Evolutionary conservation across 1,140 invertebrate species (phyloP).

Genomic region (Laupala kohalensis): DNA sequence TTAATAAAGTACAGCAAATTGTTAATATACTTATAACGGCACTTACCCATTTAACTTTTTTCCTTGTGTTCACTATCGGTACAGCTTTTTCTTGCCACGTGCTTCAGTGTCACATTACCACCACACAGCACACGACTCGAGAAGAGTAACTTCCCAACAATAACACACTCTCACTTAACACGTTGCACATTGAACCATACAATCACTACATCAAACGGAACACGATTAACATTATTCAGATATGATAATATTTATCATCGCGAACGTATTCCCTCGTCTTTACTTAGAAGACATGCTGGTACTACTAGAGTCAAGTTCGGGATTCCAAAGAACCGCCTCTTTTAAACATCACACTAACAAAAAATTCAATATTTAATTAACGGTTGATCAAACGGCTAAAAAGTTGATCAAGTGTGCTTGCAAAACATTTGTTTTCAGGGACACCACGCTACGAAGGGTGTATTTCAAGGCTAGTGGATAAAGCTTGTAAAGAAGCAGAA

Average conservation of each 20-base stretch:
- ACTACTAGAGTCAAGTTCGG: not conserved
- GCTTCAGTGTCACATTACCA: not conserved
- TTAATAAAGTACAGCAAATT: slow-evolving; percentile 10
- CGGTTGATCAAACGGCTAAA: not conserved
- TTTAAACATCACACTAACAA: too few relatives aligned
- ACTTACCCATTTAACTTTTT: too few relatives aligned
- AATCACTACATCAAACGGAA: not conserved
- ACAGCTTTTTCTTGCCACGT: not conserved
- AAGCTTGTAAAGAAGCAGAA: slow-evolving; percentile 41
- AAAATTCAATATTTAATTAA: too few relatives aligned
- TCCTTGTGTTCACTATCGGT: too few relatives aligned
- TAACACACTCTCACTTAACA: not conserved
- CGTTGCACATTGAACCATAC: not conserved
- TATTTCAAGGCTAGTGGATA: slow-evolving; percentile 37
- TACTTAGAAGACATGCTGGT: not conserved
- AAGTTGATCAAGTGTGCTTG: not conserved
- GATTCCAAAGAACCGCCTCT: not conserved
- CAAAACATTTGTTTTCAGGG: slow-evolving; percentile 30
- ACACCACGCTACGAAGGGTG: slow-evolving; percentile 35
- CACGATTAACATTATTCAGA: not conserved
- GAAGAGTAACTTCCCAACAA: not conserved
- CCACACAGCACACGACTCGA: not conserved
- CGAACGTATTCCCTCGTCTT: not conserved
- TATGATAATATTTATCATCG: not conserved
- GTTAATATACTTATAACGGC: too few relatives aligned